Conservation (phyloP, 2,113 vertebrate genomes). For the Coptodon bakossiorum region DNA sequence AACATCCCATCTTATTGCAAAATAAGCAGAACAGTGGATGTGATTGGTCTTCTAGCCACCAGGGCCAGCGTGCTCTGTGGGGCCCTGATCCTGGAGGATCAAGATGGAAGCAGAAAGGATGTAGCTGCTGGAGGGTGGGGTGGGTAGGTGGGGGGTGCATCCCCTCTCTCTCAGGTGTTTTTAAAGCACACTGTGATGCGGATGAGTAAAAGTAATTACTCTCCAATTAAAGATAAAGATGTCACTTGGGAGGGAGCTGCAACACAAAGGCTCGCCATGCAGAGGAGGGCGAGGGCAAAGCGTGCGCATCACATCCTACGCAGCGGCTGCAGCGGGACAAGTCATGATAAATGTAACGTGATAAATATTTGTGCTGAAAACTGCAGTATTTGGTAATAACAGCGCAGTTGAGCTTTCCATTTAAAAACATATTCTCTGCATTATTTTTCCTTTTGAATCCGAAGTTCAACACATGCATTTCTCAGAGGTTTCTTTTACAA, state of each 20-base stretch:
- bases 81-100: constrained; percentile 45
- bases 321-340: background rate
- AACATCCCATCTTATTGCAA: constrained; percentile 66
- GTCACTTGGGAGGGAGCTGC: constrained; percentile 45
- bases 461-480: constrained; percentile 43
- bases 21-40: constrained; percentile 70
- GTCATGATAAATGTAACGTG: background rate
- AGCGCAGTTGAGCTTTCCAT: background rate
- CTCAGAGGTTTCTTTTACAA: constrained; percentile 56
- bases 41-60: constrained; percentile 63
- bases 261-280: constrained; percentile 1
- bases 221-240: constrained; percentile 69
- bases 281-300: background rate
- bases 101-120: constrained; percentile 51
- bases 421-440: constrained; percentile 6
- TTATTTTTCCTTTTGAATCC: constrained; percentile 34
- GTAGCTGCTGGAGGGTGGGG: constrained; percentile 53
- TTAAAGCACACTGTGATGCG: constrained; percentile 43
- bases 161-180: constrained; percentile 63
- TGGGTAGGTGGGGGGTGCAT: constrained; percentile 41
- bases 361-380: constrained; percentile 24
- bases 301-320: background rate
- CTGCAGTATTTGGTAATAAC: background rate
- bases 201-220: constrained; percentile 60
- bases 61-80: constrained; percentile 54